phyloP scores from a whole-genome alignment of 2,113 vertebrate genomes.

The Notarius lentiginosus region DNA sequence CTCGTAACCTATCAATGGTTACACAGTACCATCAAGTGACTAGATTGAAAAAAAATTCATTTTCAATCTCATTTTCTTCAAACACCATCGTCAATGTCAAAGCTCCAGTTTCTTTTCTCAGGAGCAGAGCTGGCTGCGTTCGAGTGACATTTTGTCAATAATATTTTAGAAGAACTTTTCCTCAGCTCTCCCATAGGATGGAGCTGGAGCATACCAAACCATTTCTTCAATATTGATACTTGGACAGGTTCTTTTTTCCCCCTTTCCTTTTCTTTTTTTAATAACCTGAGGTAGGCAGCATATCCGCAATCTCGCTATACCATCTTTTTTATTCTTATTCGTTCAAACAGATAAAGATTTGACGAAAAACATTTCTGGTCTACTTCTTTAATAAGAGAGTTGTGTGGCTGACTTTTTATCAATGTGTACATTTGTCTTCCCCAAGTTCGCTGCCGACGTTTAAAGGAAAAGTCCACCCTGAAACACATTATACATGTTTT shows the following conservation, averaged over 20 bases:
- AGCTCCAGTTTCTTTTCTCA: neutral
- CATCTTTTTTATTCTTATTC: neutral
- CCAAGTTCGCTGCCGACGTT: neutral
- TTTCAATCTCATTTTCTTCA: neutral
- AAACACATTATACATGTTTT: neutral
- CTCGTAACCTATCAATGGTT: slow-evolving; percentile 1
- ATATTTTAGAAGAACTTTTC: neutral
- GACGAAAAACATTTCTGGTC: neutral
- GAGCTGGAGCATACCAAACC: neutral
- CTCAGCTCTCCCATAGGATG: neutral
- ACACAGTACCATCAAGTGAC: neutral
- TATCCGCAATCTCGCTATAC: neutral
- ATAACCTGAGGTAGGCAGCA: slow-evolving; percentile 22
- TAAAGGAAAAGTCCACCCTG: slow-evolving; percentile 5
- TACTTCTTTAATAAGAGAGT: neutral
- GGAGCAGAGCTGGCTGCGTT: neutral
- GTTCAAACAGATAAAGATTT: neutral
- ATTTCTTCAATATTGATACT: neutral
- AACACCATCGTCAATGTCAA: neutral
- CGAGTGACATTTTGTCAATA: neutral
- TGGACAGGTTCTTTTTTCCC: neutral
- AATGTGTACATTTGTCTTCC: neutral
- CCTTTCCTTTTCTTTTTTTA: neutral
- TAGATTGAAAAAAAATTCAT: neutral
- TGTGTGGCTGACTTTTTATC: neutral